phyloP scores from a whole-genome alignment of 2,888 invertebrate genomes.

The Nipponacmea schrenckii region DNA sequence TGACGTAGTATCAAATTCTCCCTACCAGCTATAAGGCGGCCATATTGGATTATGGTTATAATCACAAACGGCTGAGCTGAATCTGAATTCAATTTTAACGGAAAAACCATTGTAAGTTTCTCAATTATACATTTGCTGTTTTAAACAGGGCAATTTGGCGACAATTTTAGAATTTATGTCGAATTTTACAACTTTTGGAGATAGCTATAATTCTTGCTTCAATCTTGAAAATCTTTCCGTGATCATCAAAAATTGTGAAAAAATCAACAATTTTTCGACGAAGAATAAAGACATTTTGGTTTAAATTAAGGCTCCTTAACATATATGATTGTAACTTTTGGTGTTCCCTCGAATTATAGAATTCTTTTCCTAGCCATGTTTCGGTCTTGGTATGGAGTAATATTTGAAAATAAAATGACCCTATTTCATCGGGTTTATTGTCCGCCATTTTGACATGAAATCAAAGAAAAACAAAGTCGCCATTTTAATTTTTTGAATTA shows the following conservation, averaged over 20 bases:
- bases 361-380: too few species aligned
- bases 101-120: not conserved
- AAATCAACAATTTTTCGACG: too few species aligned
- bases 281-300: too few species aligned
- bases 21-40: constrained; percentile 49
- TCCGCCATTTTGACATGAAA: constrained; percentile 27
- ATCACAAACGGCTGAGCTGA: not conserved
- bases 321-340: too few species aligned
- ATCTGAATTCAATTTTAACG: not conserved
- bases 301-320: too few species aligned
- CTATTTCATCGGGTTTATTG: constrained; percentile 8
- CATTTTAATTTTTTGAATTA: constrained; percentile 20
- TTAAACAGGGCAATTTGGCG: not conserved
- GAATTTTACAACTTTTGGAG: not conserved
- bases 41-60: constrained; percentile 41
- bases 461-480: constrained; percentile 18
- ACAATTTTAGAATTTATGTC: not conserved
- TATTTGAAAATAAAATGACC: too few species aligned
- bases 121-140: not conserved
- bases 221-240: too few species aligned
- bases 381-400: too few species aligned
- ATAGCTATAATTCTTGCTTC: not conserved
- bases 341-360: too few species aligned
- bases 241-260: too few species aligned
- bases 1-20: constrained; percentile 40